Conservation (phyloP, 2,888 invertebrate species). For the Timandra comae region DNA sequence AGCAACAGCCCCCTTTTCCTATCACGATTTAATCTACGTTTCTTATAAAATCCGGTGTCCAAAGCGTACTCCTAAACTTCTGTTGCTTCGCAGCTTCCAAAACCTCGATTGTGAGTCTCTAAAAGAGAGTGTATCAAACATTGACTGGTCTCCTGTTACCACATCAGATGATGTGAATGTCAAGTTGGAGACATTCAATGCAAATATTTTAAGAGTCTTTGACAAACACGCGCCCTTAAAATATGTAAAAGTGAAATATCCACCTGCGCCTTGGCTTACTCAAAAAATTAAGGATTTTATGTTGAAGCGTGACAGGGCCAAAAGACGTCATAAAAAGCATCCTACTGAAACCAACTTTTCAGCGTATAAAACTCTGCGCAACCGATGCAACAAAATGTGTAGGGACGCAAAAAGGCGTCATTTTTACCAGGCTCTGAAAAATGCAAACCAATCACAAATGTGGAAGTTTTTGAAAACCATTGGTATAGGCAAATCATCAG, state of each 20-base stretch:
- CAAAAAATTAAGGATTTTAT: neutral
- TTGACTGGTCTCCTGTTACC: neutral
- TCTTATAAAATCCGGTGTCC: neutral
- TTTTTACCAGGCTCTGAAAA: conserved; percentile 5
- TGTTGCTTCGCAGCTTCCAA: neutral
- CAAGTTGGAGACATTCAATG: neutral
- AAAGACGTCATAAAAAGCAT: neutral
- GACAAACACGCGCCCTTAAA: neutral
- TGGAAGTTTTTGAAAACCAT: no score
- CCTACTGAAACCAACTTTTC: neutral
- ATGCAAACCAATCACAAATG: no score
- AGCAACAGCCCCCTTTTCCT: no score
- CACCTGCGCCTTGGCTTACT: conserved; percentile 1
- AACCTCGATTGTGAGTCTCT: neutral
- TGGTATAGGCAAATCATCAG: no score
- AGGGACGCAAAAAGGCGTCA: conserved; percentile 3
- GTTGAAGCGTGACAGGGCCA: no score
- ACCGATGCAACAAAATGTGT: conserved; percentile 5
- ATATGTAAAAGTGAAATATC: neutral
- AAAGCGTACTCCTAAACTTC: neutral
- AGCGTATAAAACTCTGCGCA: neutral
- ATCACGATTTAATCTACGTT: no score
- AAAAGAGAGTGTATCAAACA: neutral
- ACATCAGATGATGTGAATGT: neutral
- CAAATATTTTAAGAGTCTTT: no score